Conservation (phyloP, 2,888 invertebrate species). For the Anoplius nigerrimus region DNA sequence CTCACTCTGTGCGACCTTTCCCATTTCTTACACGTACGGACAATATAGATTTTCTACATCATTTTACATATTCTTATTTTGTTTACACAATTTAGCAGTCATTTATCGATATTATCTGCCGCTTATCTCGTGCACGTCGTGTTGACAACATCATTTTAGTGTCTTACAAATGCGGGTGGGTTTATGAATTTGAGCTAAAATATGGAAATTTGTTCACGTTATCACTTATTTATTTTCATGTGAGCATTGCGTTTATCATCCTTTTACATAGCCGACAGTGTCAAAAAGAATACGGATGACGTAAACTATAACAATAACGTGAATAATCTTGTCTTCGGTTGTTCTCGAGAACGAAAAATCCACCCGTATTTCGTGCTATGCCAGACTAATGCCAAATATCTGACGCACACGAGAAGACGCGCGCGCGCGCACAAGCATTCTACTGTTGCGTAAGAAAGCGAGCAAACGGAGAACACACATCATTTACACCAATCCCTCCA, state of each 20-base stretch:
- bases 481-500: too few species aligned
- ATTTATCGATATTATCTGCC: constrained; percentile 38
- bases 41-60: constrained; percentile 27
- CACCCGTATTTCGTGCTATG: constrained; percentile 39
- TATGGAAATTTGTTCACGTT: not conserved
- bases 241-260: too few species aligned
- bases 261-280: too few species aligned
- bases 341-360: constrained; percentile 11
- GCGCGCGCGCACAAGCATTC: not conserved
- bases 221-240: not conserved
- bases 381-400: constrained; percentile 39
- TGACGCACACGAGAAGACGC: constrained; percentile 5
- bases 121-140: constrained; percentile 59
- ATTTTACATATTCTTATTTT: constrained; percentile 25
- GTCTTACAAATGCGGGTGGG: constrained; percentile 32
- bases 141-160: constrained; percentile 30
- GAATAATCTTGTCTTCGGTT: too few species aligned
- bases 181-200: constrained; percentile 18
- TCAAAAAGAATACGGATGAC: too few species aligned
- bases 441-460: too few species aligned
- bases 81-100: constrained; percentile 34
- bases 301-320: too few species aligned
- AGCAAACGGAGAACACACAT: constrained; percentile 6
- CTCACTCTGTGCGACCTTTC: constrained; percentile 26
- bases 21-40: constrained; percentile 20